Conservation (phyloP, 1,140 invertebrate species). For the Lepidotrigona ventralis region DNA sequence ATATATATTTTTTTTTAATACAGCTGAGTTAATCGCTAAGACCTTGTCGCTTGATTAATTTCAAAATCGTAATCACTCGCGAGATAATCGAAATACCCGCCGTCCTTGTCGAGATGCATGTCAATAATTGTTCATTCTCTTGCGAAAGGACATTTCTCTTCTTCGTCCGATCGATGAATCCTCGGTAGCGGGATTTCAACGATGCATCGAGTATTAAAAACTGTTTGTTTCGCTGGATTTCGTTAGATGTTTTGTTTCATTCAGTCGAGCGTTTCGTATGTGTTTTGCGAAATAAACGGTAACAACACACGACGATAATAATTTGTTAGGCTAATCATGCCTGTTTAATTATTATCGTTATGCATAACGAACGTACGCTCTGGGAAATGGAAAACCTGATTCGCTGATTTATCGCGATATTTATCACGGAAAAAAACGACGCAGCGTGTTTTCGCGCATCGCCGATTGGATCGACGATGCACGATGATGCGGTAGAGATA, state of each 20-base stretch:
- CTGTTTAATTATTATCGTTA: neutral
- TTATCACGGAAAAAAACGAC: constrained; percentile 1
- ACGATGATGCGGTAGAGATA: constrained; percentile 1
- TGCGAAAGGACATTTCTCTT: neutral
- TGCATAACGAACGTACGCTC: neutral
- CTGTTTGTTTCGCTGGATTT: too few species aligned
- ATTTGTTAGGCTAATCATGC: neutral
- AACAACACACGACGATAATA: neutral
- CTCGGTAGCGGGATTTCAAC: too few species aligned
- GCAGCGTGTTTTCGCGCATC: neutral
- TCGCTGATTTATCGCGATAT: neutral
- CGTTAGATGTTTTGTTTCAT: too few species aligned
- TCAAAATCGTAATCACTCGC: neutral
- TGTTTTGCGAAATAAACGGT: neutral
- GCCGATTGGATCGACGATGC: constrained; percentile 24
- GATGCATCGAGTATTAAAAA: too few species aligned
- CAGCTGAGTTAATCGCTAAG: neutral
- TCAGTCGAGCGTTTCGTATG: too few species aligned
- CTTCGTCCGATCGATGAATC: neutral
- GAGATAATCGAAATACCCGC: constrained; percentile 19
- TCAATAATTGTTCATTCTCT: neutral
- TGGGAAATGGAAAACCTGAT: neutral
- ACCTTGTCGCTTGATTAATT: constrained; percentile 22
- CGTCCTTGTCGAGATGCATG: neutral
- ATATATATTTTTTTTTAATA: neutral